Base-by-base conservation (phyloP, 1,140 invertebrate species). In the Psix sp. region DNA sequence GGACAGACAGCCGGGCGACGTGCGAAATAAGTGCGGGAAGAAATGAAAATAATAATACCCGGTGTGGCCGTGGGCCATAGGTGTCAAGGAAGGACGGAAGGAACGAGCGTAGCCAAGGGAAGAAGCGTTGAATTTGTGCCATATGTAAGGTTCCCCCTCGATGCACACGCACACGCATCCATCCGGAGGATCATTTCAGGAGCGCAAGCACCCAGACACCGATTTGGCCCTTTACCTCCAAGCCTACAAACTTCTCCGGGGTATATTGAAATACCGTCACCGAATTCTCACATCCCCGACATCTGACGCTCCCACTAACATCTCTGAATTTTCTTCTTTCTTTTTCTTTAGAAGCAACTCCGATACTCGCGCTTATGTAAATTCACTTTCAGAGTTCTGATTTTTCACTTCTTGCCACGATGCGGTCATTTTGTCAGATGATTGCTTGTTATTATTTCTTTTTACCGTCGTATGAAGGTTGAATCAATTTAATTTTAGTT, bases 21-120 rank as follows among this genome's bases (percentile, higher is more conserved):
- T 76, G 70, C 77, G 77, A 77, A 80, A 72, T 42, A 63, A 62
- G 48, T 76, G 75, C 77, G 78, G 76, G 77, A 83, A 83, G 81
- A 77, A 83, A 82, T 83, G 82, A 81, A 81, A 83, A 83, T 83
- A 83, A 82, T 83, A 83, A 83, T 81, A 80, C 51, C 68, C 65
- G 60, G 71, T 62, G 63, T 80, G 82, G 80, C 82, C 82, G 72
- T 60, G 77, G 82, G 80, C 80, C 80, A 82, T 80, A 80, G 78
- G 82, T 80, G 80, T 81, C 66, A 66, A 82, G 80, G 76, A 78
- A 81, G 56, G 73, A 78, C 71, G 75, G 57, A 76, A 76, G 68
- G 76, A 78, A 67, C 52, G 77, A 78, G 38, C 68, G 56, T 35
- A 40, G 49, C 60, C 42, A 46, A 51, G 45, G 74, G 76, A 78